phyloP scores from a whole-genome alignment of 2,888 invertebrate genomes.

The Epirrhoe tristata region DNA sequence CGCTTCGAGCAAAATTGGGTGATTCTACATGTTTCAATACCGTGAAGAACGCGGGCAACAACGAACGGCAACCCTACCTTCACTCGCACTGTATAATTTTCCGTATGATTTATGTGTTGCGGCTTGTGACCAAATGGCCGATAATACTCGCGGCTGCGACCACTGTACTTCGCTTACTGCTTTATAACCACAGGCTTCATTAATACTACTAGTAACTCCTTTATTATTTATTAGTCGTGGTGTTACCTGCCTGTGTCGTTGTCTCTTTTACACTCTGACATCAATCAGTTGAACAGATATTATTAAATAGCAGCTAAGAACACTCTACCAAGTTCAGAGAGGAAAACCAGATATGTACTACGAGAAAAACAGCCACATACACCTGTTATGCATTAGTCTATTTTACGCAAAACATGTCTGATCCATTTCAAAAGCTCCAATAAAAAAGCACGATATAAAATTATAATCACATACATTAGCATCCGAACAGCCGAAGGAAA shows the following conservation, averaged over 20 bases:
- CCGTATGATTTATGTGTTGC: slow-evolving; percentile 30
- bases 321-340: too few species aligned
- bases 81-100: slow-evolving; percentile 27
- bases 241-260: too few species aligned
- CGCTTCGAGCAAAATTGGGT: too few species aligned
- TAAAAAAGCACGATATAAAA: slow-evolving; percentile 38
- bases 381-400: background rate
- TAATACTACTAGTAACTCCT: too few species aligned
- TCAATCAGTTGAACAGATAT: too few species aligned
- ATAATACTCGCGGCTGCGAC: slow-evolving; percentile 17
- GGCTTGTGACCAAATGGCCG: slow-evolving; percentile 26
- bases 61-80: slow-evolving; percentile 14
- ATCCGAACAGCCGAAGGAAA: slow-evolving; percentile 50
- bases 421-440: slow-evolving; percentile 33
- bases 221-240: too few species aligned
- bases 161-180: background rate
- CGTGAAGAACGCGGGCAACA: background rate
- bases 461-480: slow-evolving; percentile 45
- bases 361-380: too few species aligned
- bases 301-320: too few species aligned
- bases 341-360: too few species aligned
- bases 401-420: background rate
- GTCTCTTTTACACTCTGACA: too few species aligned
- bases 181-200: background rate
- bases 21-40: too few species aligned